Percentiles rank a stretch among this genome's conserved stretches.
Evolutionary conservation across 2,888 invertebrate genomes (phyloP).

Genomic region (Protonemura montana): DNA sequence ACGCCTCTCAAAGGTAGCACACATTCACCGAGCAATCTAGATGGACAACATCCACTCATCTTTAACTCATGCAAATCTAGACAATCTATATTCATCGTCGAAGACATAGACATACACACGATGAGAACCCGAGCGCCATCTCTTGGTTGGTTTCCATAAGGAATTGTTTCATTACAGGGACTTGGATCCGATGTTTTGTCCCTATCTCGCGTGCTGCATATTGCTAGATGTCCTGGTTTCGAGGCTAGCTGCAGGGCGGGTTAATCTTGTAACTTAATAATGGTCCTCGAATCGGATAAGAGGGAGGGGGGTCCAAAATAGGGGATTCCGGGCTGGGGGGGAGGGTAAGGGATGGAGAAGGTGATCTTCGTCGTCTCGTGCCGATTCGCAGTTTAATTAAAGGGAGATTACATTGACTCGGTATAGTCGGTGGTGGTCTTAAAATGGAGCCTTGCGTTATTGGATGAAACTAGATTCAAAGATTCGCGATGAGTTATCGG

Average conservation of each 20-base stretch:
- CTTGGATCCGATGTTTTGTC: background rate
- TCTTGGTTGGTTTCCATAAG: background rate
- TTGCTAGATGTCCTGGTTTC: background rate
- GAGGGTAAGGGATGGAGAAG: background rate
- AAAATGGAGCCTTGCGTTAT: background rate
- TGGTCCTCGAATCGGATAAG: conserved; percentile 7
- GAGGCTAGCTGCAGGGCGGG: background rate
- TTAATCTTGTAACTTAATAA: conserved; percentile 12
- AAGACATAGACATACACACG: background rate
- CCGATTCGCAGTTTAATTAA: conserved; percentile 12
- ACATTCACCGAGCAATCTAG: background rate
- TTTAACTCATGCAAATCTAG: background rate
- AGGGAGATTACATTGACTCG: background rate
- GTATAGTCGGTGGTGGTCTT: background rate
- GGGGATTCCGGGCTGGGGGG: background rate
- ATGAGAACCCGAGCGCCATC: background rate
- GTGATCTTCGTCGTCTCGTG: background rate
- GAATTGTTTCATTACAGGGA: background rate
- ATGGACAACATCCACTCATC: background rate
- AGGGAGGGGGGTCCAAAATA: background rate
- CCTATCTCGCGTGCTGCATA: background rate
- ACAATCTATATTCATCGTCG: conserved; percentile 5
- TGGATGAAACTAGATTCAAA: background rate
- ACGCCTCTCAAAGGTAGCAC: background rate
- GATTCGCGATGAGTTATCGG: background rate